Evolutionary conservation across 2,113 vertebrate species (phyloP).

Genomic region (Acanthisitta chloris): DNA sequence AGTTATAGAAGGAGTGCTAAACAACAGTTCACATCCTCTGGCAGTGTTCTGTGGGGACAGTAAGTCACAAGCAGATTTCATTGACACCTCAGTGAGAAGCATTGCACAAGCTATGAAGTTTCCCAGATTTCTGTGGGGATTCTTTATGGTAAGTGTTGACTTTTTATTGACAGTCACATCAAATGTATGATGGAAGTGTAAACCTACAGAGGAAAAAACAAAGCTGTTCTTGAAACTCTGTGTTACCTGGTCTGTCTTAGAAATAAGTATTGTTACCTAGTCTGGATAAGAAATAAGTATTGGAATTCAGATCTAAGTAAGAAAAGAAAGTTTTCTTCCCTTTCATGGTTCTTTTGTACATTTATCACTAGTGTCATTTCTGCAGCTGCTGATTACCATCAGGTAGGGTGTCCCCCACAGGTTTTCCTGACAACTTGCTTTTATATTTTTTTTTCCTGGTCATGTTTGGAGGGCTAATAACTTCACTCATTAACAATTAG

Average conservation of each 20-base stretch:
- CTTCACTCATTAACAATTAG: neutral
- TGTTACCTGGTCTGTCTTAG: neutral
- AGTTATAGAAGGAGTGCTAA: neutral
- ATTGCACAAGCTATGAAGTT: neutral
- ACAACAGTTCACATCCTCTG: neutral
- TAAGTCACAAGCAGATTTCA: conserved; percentile 13
- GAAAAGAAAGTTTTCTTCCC: neutral
- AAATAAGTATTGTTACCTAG: neutral
- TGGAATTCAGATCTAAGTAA: neutral
- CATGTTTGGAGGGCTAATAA: neutral
- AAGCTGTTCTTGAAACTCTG: neutral
- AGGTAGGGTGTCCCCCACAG: rapidly evolving
- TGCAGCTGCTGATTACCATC: neutral
- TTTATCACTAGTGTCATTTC: neutral
- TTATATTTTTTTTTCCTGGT: neutral
- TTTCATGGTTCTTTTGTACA: neutral
- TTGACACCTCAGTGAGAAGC: neutral
- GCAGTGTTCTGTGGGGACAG: neutral
- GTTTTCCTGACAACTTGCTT: neutral
- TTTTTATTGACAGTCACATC: conserved; percentile 23
- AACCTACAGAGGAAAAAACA: neutral
- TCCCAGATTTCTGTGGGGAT: neutral
- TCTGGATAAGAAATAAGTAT: neutral
- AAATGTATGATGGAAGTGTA: conserved; percentile 1
- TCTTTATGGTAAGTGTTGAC: neutral